A percentile compares a stretch with the other conserved stretches of the same genome.
These are phyloP conservation scores for Bombus superbus DNA, from an alignment of 1,140 invertebrate genomes.

Conservation along the genomic window DNA sequence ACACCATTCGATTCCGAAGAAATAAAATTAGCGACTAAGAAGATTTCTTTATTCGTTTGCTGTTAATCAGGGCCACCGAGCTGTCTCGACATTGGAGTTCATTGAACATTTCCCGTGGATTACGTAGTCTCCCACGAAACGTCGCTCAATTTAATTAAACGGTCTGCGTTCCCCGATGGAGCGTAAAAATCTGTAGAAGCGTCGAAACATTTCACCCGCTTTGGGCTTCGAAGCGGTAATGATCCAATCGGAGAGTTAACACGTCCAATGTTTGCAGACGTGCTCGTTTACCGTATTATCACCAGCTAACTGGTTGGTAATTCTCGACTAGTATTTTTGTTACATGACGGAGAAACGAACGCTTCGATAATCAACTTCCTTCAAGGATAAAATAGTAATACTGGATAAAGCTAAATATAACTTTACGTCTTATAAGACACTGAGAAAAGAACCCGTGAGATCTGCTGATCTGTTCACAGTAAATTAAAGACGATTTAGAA, in stretches of 20 bases:
- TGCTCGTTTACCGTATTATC: conserved; percentile 18
- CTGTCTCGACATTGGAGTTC: neutral
- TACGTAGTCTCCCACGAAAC: conserved; percentile 20
- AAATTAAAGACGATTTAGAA: neutral
- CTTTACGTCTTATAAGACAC: neutral
- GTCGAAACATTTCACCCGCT: conserved; percentile 15
- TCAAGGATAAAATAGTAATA: neutral
- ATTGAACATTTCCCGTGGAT: conserved; percentile 4
- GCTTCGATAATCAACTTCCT: neutral
- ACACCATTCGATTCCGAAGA: neutral
- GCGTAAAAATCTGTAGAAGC: conserved; percentile 32
- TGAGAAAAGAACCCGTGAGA: neutral
- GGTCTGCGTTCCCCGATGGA: conserved; percentile 8
- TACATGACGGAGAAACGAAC: neutral
- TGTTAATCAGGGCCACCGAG: neutral
- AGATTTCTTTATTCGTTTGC: neutral
- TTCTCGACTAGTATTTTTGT: neutral
- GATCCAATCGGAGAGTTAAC: conserved; percentile 35
- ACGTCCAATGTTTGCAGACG: neutral
- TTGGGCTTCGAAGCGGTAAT: conserved; percentile 35
- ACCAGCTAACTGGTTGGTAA: neutral
- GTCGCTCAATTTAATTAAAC: conserved; percentile 36
- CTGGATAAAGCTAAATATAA: neutral
- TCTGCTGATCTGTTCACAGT: neutral
- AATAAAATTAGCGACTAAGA: neutral